A percentile compares a stretch with the other conserved stretches of the same genome.
phyloP scores from a whole-genome alignment of 2,888 invertebrate species.

The Seira musarum region DNA sequence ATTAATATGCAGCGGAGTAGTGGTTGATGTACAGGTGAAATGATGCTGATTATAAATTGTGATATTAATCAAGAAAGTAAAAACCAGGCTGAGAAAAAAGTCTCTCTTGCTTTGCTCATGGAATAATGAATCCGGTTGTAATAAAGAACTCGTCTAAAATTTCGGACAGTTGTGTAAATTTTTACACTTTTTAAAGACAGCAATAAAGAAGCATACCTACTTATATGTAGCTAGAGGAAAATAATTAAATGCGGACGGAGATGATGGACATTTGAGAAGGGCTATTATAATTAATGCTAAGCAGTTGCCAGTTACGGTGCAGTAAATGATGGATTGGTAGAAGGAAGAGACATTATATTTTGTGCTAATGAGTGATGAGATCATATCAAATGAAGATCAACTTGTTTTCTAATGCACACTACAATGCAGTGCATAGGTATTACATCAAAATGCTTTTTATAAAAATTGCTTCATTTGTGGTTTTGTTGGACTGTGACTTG shows the following conservation, averaged over 20 bases:
- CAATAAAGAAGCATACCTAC: neutral
- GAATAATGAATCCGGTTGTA: neutral
- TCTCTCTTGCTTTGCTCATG: neutral
- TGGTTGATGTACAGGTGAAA: no score
- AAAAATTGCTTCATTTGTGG: conserved; percentile 51
- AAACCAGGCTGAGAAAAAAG: conserved; percentile 30
- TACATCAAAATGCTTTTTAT: neutral
- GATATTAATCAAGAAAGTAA: conserved; percentile 32
- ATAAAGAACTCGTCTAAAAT: conserved; percentile 12
- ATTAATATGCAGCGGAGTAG: neutral
- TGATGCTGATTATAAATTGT: conserved; percentile 41
- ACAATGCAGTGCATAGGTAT: no score
- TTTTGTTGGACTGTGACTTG: neutral
- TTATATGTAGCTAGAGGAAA: neutral
- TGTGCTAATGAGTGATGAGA: neutral
- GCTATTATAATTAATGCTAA: neutral
- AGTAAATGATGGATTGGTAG: neutral
- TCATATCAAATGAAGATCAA: neutral
- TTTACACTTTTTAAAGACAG: conserved; percentile 30
- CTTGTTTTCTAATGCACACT: neutral
- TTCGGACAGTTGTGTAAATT: conserved; percentile 39
- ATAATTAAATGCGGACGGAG: conserved; percentile 26
- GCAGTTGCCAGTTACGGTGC: neutral
- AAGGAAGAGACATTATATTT: conserved; percentile 7
- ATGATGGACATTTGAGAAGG: neutral